Percentiles rank a stretch among this genome's conserved stretches.
These are phyloP conservation scores for Aplodontia rufa DNA, from an alignment of 2,113 vertebrate species.

Conservation along the genomic window DNA sequence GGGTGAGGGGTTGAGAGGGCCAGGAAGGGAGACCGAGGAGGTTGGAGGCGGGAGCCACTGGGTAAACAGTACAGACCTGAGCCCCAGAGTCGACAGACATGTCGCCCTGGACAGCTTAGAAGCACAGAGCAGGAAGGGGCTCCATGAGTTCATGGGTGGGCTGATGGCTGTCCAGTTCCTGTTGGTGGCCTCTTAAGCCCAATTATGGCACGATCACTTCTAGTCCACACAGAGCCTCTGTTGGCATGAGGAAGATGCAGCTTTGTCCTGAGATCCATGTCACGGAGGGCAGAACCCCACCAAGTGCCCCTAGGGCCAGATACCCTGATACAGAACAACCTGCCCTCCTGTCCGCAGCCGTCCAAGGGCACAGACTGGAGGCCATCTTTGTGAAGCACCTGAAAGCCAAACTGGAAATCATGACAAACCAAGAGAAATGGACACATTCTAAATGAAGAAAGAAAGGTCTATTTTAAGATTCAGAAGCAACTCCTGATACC, in stretches of 20 bases:
- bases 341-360: background rate
- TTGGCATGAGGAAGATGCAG: background rate
- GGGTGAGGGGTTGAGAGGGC: constrained; percentile 19
- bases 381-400: fast-evolving
- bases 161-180: no score
- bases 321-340: background rate
- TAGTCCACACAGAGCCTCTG: background rate
- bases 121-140: background rate
- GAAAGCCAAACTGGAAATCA: background rate
- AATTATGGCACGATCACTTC: background rate
- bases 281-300: no score
- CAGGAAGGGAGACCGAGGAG: background rate
- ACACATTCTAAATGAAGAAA: background rate
- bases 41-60: background rate
- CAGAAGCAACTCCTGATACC: background rate
- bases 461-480: background rate
- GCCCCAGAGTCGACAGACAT: constrained; percentile 12
- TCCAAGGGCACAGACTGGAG: background rate
- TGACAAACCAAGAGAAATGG: background rate
- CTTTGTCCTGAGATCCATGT: background rate
- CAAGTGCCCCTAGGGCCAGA: background rate
- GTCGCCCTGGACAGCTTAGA: background rate
- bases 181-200: background rate
- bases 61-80: constrained; percentile 60
- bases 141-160: background rate